A percentile compares a stretch with the other conserved stretches of the same genome.
phyloP scores from a whole-genome alignment of 2,888 invertebrate genomes.

The Phaonia tiefii region DNA sequence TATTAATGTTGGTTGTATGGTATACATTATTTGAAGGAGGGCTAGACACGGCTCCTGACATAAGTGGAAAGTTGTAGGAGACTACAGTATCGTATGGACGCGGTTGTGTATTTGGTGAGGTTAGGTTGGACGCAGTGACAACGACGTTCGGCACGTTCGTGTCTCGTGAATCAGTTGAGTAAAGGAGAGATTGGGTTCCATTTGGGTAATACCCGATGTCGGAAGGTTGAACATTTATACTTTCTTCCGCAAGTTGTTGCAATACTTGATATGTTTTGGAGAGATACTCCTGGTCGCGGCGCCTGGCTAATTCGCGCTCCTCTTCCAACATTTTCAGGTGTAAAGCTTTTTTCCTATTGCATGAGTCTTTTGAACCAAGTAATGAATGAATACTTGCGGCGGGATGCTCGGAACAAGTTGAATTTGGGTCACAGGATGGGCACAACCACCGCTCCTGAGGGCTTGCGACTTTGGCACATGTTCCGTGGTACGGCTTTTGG shows the following conservation, averaged over 20 bases:
- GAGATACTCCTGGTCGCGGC: neutral
- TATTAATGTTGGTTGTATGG: neutral
- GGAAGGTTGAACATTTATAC: neutral
- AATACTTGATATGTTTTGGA: neutral
- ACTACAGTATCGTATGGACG: neutral
- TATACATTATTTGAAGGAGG: neutral
- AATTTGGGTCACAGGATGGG: too few relatives aligned
- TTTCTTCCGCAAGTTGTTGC: neutral
- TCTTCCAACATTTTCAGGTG: neutral
- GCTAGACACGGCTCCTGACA: neutral
- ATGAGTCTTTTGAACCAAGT: neutral
- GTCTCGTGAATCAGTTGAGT: neutral
- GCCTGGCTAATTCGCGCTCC: neutral
- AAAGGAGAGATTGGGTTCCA: neutral
- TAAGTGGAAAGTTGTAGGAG: neutral
- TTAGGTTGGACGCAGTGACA: neutral
- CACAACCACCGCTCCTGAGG: neutral
- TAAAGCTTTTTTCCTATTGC: neutral
- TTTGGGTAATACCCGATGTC: neutral
- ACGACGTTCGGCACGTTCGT: neutral
- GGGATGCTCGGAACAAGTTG: neutral
- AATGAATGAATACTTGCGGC: too few relatives aligned
- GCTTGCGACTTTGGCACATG: neutral
- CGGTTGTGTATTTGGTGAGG: neutral
- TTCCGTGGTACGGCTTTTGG: neutral